Conservation (phyloP, 2,888 invertebrate genomes). For the Nemapogon koenigi region DNA sequence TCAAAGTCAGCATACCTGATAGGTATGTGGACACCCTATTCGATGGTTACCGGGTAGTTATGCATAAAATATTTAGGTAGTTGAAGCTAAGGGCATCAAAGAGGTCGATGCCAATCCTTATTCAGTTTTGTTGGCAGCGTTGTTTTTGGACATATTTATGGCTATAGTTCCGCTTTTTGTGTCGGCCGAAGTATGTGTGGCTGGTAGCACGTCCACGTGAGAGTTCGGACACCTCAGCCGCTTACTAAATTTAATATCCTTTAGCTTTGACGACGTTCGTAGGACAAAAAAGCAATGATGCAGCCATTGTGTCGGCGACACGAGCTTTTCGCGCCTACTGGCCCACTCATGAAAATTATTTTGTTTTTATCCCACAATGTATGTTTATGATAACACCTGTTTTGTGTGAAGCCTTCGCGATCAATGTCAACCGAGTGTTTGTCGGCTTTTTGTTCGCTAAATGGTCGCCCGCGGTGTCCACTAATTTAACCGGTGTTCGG, state of each 20-base stretch:
- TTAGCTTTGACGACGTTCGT: slow-evolving; percentile 52
- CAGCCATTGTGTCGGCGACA: slow-evolving; percentile 63
- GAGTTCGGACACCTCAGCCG: slow-evolving; percentile 64
- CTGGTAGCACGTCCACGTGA: slow-evolving; percentile 66
- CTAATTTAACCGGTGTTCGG: slow-evolving; percentile 62
- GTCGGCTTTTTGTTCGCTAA: slow-evolving; percentile 61
- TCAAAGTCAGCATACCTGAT: too few species aligned
- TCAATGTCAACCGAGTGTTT: slow-evolving; percentile 59
- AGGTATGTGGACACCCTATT: too few species aligned
- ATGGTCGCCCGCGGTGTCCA: slow-evolving; percentile 59
- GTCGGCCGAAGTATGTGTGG: slow-evolving; percentile 65
- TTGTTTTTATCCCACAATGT: slow-evolving; percentile 64
- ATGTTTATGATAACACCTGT: slow-evolving; percentile 67
- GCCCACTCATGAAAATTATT: slow-evolving; percentile 63
- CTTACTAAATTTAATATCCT: slow-evolving; percentile 66
- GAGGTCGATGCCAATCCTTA: slow-evolving; percentile 40
- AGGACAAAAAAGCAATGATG: slow-evolving; percentile 53
- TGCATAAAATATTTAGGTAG: too few species aligned
- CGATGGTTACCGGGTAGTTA: too few species aligned
- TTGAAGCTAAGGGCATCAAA: too few species aligned
- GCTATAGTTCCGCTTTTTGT: slow-evolving; percentile 66
- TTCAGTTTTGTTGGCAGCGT: slow-evolving; percentile 46
- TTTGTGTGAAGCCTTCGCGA: slow-evolving; percentile 60
- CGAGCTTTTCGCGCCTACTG: slow-evolving; percentile 24
- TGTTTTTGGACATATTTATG: slow-evolving; percentile 67